Evolutionary conservation across 2,797 vertebrate species (phyloP), one percentile per base, ranked within the genome.

Genomic region (Halcyon badia): DNA sequence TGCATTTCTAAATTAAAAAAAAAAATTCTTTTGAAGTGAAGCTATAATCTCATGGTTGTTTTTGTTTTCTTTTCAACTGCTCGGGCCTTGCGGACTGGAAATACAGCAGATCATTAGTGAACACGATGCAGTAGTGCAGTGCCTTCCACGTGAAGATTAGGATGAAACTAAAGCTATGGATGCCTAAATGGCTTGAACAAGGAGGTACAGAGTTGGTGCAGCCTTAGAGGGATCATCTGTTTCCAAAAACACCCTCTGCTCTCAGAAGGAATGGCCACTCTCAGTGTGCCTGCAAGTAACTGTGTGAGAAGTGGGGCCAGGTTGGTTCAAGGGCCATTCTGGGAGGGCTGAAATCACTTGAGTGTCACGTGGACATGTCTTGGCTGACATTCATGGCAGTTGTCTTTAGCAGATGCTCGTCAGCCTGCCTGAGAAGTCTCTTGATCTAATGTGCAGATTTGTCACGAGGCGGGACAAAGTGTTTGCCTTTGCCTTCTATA

Each of bases 1-100:
- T 98, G 98, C 98, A 98, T 98, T 98, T 98, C 98, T 98, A 98
- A 98, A 98, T 98, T 98, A 98, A 98, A 98, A 98, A 97, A 97
- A 98, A 97, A 97, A 89, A 71, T 94, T 97, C 95, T 98, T 98
- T 98, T 91, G 97, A 98, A 98, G 94, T 96, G 92, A 97, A 72
- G 90, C 82, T 77, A 8, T 75, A 69, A 66, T 51, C 64, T 78
- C 33, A 66, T 54, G 15, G 37, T 28, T 28, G 28, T 62, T 54
- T 33, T 41, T 3, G 20, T 14, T 65, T 51, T 49, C 12, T 41
- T 72, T 83, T 28, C 16, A 73, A 49, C 51, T 69, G 24, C n/a
- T 41, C 46, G 31, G 41, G 37, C 31, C 22, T 64, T 18, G 6
- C 5, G 8, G 60, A n/a, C 31, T 54, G 64, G 49, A 51, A 71